Evolutionary conservation across 2,113 vertebrate species (phyloP), one percentile per base, ranked within the genome.

Genomic region (Delphinus delphis): DNA sequence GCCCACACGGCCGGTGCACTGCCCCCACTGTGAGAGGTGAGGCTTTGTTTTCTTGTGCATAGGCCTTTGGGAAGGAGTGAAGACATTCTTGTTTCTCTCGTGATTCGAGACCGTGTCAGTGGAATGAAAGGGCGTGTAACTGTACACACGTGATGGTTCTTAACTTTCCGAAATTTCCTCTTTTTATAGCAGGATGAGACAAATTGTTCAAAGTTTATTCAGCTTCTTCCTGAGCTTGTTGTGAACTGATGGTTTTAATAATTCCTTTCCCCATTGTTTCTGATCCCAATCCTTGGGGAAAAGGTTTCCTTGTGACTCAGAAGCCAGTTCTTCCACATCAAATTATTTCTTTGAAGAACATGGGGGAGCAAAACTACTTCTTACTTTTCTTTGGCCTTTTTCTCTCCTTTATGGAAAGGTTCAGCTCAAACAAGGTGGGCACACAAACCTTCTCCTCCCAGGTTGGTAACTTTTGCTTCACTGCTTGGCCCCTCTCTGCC

Each of bases 151-250:
- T 3, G 67, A 58, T 28, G 18, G 17, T 53, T n/a, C 9, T 28
- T 47, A 38, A 20, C n/a, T 53, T 55, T 20, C 53, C 33, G 38
- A 80, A 38, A 63, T 44, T 33, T 83, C 86, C 76, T 93, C 67
- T 68, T 60, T 33, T 41, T 14, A 41, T 2, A 68, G 93, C 90
- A 96, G 93, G 58, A 93, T 55, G 81, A 90, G 82, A 84, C 80
- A 44, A 21, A 80, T 50, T n/a, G 94, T 87, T 90, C 47, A 44
- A 53, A 53, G n/a, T 74, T 70, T 53, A 68, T 74, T 88, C 96
- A 93, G 90, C 85, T 71, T 90, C 92, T 96, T 97, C 97, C 96
- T 80, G 94, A 85, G 86, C 81, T 71, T 8, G 38, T 17, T 41
- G n/a, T 18, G 44, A 73, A 81, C 70, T 25, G 77, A 23, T 10